These are phyloP conservation scores for Typhlichthys subterraneus DNA, from an alignment of 2,797 vertebrate genomes.

Conservation along the genomic window DNA sequence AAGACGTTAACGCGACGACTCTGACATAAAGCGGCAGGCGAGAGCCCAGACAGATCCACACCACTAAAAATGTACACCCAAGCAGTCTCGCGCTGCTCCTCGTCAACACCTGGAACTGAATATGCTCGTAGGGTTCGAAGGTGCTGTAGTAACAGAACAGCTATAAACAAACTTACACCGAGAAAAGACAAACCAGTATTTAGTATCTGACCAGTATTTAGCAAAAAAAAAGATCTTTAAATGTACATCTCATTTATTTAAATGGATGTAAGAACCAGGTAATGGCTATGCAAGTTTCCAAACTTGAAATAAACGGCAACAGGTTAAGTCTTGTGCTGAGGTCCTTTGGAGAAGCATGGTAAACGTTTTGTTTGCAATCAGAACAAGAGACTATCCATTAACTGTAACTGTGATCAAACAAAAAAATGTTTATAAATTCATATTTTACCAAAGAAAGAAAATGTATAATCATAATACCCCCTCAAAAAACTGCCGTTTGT, in stretches of 20 bases:
- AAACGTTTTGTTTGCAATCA: too few relatives aligned
- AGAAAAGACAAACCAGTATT: background rate
- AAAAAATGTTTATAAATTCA: background rate
- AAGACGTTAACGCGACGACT: slow-evolving; percentile 46
- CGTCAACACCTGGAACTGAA: background rate
- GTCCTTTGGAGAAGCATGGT: too few relatives aligned
- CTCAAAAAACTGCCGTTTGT: fast-evolving
- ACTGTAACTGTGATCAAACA: background rate
- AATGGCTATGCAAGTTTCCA: too few relatives aligned
- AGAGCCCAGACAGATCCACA: slow-evolving; percentile 51
- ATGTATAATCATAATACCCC: too few relatives aligned
- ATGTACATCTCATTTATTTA: too few relatives aligned
- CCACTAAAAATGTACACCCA: slow-evolving; percentile 50
- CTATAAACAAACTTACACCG: background rate
- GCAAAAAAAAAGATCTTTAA: too few relatives aligned
- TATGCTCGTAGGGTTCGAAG: background rate
- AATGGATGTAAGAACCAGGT: too few relatives aligned
- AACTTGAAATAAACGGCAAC: too few relatives aligned
- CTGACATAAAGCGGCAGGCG: slow-evolving; percentile 47
- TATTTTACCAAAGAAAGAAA: background rate
- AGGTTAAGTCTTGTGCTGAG: too few relatives aligned
- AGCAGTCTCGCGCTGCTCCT: slow-evolving; percentile 16
- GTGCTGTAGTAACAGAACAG: slow-evolving; percentile 9
- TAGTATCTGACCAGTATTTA: too few relatives aligned
- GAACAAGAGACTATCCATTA: background rate